These are phyloP conservation scores for Cryptocephalus moraei DNA, from an alignment of 2,888 invertebrate species.

Conservation along the genomic window DNA sequence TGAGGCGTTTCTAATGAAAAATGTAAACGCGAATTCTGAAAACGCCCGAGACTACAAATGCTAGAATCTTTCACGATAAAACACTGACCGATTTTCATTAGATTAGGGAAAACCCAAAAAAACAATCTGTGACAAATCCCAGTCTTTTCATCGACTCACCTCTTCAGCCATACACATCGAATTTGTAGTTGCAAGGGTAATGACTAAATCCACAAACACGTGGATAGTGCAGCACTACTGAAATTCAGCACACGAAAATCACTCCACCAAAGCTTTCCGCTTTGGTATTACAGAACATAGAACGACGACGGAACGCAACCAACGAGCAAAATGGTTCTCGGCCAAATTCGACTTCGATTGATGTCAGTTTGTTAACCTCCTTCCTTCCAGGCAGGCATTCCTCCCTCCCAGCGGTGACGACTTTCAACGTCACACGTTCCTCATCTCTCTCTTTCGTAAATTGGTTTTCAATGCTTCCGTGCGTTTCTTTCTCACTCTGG, in stretches of 20 bases:
- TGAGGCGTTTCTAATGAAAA: too few relatives aligned
- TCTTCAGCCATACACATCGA: constrained; percentile 33
- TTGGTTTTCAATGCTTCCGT: neutral
- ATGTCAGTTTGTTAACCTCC: constrained; percentile 22
- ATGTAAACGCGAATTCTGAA: too few relatives aligned
- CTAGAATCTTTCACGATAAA: too few relatives aligned
- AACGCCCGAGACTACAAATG: too few relatives aligned
- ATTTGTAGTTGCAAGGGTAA: constrained; percentile 23
- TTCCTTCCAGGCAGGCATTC: constrained; percentile 4
- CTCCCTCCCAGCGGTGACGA: constrained; percentile 6
- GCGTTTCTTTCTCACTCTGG: too few relatives aligned
- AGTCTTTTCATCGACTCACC: constrained; percentile 14
- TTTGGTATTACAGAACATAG: constrained; percentile 10
- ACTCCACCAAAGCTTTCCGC: constrained; percentile 20
- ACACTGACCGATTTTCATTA: too few relatives aligned
- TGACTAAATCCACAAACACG: constrained; percentile 23
- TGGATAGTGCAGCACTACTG: constrained; percentile 19
- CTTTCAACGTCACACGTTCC: constrained; percentile 7
- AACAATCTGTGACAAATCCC: too few relatives aligned
- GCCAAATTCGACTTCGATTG: constrained; percentile 15
- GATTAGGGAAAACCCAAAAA: too few relatives aligned
- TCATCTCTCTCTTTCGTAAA: constrained; percentile 2
- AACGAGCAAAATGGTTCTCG: constrained; percentile 25
- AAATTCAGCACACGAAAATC: constrained; percentile 13
- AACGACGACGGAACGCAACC: constrained; percentile 15